A percentile compares a stretch with the other conserved stretches of the same genome.
Evolutionary conservation across 2,113 vertebrate species (phyloP).

Genomic region (Euleptes europaea): DNA sequence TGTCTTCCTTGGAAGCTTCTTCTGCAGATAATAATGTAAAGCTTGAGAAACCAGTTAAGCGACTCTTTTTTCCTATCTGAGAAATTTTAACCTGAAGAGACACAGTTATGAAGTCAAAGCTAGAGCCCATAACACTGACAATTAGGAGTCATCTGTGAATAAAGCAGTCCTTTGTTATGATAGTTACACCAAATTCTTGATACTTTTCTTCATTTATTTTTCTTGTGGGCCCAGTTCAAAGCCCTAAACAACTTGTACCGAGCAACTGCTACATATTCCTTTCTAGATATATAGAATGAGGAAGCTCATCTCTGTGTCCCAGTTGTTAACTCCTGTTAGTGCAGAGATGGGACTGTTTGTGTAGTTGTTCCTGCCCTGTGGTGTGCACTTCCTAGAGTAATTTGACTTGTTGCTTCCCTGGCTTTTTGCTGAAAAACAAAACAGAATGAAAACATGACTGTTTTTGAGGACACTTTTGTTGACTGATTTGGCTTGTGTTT

Average conservation of each 20-base stretch:
- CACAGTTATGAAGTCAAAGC: background rate
- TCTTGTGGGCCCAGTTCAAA: too few species aligned
- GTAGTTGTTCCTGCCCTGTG: background rate
- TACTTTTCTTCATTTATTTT: too few species aligned
- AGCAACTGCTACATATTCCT: too few species aligned
- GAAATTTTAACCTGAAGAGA: background rate
- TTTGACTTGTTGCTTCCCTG: background rate
- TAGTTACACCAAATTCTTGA: background rate
- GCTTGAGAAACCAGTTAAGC: constrained; percentile 57
- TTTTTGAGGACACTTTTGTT: background rate
- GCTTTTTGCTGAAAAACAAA: background rate
- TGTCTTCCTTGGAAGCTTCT: background rate
- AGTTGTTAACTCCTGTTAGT: too few species aligned
- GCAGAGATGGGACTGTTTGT: background rate
- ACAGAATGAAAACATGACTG: background rate
- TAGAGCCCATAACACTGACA: constrained; percentile 22
- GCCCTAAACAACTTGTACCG: too few species aligned
- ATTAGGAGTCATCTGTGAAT: constrained; percentile 31
- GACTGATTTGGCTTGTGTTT: background rate
- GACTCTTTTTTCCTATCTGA: background rate
- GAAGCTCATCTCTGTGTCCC: too few species aligned
- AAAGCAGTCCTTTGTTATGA: constrained; percentile 1
- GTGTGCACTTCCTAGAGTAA: background rate
- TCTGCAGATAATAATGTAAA: constrained; percentile 35
- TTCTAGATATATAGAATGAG: too few species aligned